phyloP scores from a whole-genome alignment of 2,888 invertebrate species.

The Aspidiotus rigidus region DNA sequence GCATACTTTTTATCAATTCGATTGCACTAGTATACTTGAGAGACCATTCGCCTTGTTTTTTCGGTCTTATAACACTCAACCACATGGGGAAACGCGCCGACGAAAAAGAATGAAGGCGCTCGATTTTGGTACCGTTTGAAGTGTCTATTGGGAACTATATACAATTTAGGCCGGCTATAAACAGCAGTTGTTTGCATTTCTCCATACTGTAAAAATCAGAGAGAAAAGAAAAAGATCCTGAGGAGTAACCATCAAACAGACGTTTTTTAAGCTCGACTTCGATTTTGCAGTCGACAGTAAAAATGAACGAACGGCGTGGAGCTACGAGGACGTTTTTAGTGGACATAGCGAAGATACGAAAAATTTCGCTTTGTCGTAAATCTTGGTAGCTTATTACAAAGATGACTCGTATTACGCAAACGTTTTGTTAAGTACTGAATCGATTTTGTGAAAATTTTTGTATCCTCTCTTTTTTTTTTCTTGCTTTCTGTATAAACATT shows the following conservation, averaged over 20 bases:
- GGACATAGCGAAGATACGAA: neutral
- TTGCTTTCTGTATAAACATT: no score
- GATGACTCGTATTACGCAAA: slow-evolving; percentile 15
- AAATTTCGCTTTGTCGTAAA: slow-evolving; percentile 24
- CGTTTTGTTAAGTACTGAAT: neutral
- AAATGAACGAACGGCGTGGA: slow-evolving; percentile 13
- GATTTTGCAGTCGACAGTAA: slow-evolving; percentile 26
- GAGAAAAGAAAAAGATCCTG: slow-evolving; percentile 15
- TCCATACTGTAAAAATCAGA: neutral
- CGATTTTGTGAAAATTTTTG: no score
- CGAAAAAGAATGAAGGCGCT: neutral
- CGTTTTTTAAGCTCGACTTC: slow-evolving; percentile 3
- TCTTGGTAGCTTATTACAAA: slow-evolving; percentile 28
- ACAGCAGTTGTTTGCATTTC: slow-evolving; percentile 22
- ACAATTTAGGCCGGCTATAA: slow-evolving; percentile 32
- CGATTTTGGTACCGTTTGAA: slow-evolving; percentile 26
- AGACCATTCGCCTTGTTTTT: slow-evolving; percentile 8
- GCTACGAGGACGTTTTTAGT: no score
- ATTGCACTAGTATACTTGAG: neutral
- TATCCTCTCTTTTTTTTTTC: no score
- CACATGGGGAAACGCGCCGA: neutral
- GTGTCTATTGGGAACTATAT: slow-evolving; percentile 32
- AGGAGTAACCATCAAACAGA: slow-evolving; percentile 2
- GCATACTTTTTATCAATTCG: slow-evolving; percentile 5
- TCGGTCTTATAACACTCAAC: neutral